These are phyloP conservation scores for Oreocharis arfaki DNA, from an alignment of 2,113 vertebrate genomes.

Conservation along the genomic window DNA sequence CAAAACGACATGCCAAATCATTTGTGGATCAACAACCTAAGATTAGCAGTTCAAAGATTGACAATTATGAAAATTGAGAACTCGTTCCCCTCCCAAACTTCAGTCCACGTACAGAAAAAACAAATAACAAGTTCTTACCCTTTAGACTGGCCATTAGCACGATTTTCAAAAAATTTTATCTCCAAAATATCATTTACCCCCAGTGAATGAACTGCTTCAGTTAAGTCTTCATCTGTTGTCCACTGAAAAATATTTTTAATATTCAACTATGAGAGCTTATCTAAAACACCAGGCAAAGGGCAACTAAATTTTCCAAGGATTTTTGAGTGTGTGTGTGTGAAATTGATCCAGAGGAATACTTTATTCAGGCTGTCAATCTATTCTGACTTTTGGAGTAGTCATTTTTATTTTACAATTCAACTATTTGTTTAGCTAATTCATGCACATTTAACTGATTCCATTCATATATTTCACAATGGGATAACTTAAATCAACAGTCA, in stretches of 20 bases:
- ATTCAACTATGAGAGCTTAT: conserved; percentile 29
- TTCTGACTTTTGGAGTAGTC: not conserved
- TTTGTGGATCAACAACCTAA: not conserved
- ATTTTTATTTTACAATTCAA: not conserved
- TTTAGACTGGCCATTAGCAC: conserved; percentile 98
- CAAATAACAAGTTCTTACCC: conserved; percentile 78
- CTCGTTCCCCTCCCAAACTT: not conserved
- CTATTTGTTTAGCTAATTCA: not conserved
- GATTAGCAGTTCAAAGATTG: not conserved
- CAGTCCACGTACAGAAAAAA: not conserved
- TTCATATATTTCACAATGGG: not conserved
- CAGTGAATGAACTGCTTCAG: conserved; percentile 93
- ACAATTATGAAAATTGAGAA: not conserved
- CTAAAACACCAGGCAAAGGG: not conserved
- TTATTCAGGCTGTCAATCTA: not conserved
- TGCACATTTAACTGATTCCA: not conserved
- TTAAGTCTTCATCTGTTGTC: conserved; percentile 98
- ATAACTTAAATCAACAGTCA: not conserved
- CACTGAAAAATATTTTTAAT: conserved; percentile 80
- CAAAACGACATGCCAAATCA: not conserved
- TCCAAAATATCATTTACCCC: conserved; percentile 96
- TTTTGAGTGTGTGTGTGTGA: not conserved
- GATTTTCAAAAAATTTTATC: conserved; percentile 99
- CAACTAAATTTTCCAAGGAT: not conserved
- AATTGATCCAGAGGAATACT: not conserved